A percentile compares a stretch with the other conserved stretches of the same genome.
These are phyloP conservation scores for Pseudochaenichthys georgianus DNA, from an alignment of 2,797 vertebrate species.

Conservation along the genomic window DNA sequence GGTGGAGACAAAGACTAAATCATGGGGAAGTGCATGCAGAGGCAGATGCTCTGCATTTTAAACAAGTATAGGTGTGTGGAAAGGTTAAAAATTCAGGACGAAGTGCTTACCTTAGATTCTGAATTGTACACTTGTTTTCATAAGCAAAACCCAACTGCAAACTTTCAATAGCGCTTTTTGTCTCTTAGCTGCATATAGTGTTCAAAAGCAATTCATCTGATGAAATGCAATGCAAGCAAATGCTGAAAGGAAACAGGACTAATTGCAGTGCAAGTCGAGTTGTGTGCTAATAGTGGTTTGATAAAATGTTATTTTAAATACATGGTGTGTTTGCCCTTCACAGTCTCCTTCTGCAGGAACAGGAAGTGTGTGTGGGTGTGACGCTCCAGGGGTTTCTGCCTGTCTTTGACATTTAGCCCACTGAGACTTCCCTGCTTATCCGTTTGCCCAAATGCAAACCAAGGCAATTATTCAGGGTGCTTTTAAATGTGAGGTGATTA, in stretches of 20 bases:
- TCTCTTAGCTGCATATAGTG: conserved; percentile 6
- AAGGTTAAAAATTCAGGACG: conserved; percentile 59
- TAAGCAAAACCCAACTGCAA: conserved; percentile 27
- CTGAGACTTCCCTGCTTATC: conserved; percentile 52
- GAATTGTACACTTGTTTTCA: conserved; percentile 21
- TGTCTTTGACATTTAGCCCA: conserved; percentile 66
- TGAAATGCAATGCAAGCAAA: conserved; percentile 35
- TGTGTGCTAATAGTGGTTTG: not conserved
- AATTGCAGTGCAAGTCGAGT: not conserved
- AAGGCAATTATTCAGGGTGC: conserved; percentile 59
- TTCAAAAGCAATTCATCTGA: conserved; percentile 10
- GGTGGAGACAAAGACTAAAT: conserved; percentile 52
- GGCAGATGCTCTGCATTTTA: conserved; percentile 64
- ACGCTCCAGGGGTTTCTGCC: conserved; percentile 32
- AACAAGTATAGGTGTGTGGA: conserved; percentile 45
- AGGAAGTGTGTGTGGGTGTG: conserved; percentile 34
- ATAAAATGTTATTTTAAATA: not conserved
- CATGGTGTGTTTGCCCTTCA: conserved; percentile 43
- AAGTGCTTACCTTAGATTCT: conserved; percentile 35
- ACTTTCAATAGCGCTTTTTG: conserved; percentile 20
- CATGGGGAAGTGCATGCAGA: conserved; percentile 52
- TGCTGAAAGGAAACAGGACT: conserved; percentile 5
- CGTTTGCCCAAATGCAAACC: conserved; percentile 59
- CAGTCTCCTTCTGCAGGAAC: conserved; percentile 29
- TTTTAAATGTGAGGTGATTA: conserved; percentile 70